Evolutionary conservation across 2,113 vertebrate species (phyloP), one percentile per base, ranked within the genome.

Genomic region (Cygnus buccinator): DNA sequence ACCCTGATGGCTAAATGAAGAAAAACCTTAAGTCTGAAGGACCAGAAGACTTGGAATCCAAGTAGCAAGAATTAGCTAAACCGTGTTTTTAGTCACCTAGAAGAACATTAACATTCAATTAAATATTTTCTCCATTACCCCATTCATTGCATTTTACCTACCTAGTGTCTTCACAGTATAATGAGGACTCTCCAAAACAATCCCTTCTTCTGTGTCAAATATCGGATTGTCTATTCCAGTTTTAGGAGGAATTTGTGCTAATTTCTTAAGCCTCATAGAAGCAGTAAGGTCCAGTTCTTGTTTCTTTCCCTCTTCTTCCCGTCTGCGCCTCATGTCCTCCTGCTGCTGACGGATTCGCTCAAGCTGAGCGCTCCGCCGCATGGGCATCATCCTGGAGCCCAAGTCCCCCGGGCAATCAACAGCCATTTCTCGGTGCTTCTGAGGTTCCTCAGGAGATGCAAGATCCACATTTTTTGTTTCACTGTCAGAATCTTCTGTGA

Each of bases 321-420:
- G 97, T 59, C 97, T 98, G 88, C 98, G 99, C 84, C 98, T 98
- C 79, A 99, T 98, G 94, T 99, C 99, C 61, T 99, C 99, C 96
- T 99, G 99, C 13, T 99, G 99, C 85, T 99, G 98, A 26, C 99
- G 98, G 95, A 99, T 99, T 20, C 98, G 95, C 95, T 99, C 99
- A 83, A 99, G 98, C 8, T 99, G 99, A 83, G 98, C 97, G 1
- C 98, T 98, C 73, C 98, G 97, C 35, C 98, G 98, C 66, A 98
- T 84, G 11, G 99, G 99, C 98, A 96, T 97, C 96, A 99, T 99
- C 89, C 99, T 98, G 89, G 98, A 98, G 68, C 99, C 99, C 96
- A 99, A 94, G 44, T 99, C 99, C 83, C 98, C 98, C 0, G 99
- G 99, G 96, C 99, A 99, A 96, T 99, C 99, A 68, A 99, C 99